Conservation (phyloP, 2,888 invertebrate species). For the Timandra comae region DNA sequence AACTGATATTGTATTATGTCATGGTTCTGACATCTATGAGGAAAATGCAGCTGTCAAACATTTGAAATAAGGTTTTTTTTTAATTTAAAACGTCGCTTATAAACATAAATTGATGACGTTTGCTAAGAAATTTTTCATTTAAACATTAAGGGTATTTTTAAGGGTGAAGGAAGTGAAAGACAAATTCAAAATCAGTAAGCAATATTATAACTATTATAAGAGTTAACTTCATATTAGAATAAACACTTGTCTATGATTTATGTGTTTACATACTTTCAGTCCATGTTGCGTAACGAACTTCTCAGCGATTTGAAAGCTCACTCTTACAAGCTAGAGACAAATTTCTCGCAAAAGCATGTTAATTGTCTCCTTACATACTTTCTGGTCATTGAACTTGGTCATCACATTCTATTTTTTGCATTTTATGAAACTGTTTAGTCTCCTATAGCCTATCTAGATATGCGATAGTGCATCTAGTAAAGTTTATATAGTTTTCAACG, state of each 20-base stretch:
- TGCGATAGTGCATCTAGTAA: no score
- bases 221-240: not conserved
- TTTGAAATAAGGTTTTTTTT: no score
- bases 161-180: no score
- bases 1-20: not conserved
- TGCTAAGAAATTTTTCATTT: not conserved
- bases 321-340: not conserved
- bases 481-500: no score
- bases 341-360: not conserved
- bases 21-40: not conserved
- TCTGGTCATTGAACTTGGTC: conserved; percentile 1
- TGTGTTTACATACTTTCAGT: conserved; percentile 16
- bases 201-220: no score
- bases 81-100: not conserved
- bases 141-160: not conserved
- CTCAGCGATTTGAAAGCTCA: conserved; percentile 17
- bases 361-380: not conserved
- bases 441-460: no score
- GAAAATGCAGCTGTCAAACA: not conserved
- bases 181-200: no score
- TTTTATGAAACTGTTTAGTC: no score
- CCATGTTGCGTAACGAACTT: conserved; percentile 7
- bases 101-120: no score
- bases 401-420: no score
- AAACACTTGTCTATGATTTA: not conserved